These are phyloP conservation scores for Ellobium chinense DNA, from an alignment of 2,888 invertebrate species.

Conservation along the genomic window DNA sequence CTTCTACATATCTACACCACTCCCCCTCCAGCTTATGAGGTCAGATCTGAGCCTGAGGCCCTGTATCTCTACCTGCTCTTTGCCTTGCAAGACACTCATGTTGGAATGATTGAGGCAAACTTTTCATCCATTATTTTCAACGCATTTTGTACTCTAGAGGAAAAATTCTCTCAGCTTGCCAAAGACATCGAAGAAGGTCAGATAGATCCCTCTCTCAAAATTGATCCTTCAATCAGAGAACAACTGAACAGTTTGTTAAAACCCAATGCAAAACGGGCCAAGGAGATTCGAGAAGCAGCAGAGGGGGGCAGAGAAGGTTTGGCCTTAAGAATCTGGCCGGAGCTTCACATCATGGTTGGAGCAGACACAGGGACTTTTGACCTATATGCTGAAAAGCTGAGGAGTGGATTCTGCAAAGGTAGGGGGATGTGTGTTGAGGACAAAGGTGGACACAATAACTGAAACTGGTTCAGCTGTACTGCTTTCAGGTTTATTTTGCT, in stretches of 20 bases:
- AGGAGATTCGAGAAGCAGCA: slow-evolving; percentile 66
- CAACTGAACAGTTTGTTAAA: slow-evolving; percentile 63
- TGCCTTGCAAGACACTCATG: slow-evolving; percentile 70
- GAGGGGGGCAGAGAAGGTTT: slow-evolving; percentile 66
- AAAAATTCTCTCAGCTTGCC: slow-evolving; percentile 61
- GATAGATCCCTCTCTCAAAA: slow-evolving; percentile 61
- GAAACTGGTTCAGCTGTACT: too few species aligned
- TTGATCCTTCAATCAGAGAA: slow-evolving; percentile 60
- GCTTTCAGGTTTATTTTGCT: too few species aligned
- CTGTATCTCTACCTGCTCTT: slow-evolving; percentile 76
- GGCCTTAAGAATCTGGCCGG: slow-evolving; percentile 72
- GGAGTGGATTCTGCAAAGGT: slow-evolving; percentile 56
- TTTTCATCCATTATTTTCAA: slow-evolving; percentile 75
- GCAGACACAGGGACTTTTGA: slow-evolving; percentile 74
- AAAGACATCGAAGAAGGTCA: slow-evolving; percentile 71
- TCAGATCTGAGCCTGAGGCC: slow-evolving; percentile 72
- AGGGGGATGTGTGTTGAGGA: background rate
- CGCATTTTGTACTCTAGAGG: slow-evolving; percentile 67
- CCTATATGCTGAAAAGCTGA: slow-evolving; percentile 64
- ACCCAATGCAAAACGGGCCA: slow-evolving; percentile 69
- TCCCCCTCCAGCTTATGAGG: slow-evolving; percentile 68
- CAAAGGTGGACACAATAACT: too few species aligned
- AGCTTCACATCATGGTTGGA: slow-evolving; percentile 63
- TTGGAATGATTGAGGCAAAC: slow-evolving; percentile 76
- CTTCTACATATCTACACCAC: slow-evolving; percentile 73